Evolutionary conservation across 1,140 invertebrate genomes (phyloP), one percentile per base, ranked within the genome.

Genomic region (Trigoniulus corallinus): DNA sequence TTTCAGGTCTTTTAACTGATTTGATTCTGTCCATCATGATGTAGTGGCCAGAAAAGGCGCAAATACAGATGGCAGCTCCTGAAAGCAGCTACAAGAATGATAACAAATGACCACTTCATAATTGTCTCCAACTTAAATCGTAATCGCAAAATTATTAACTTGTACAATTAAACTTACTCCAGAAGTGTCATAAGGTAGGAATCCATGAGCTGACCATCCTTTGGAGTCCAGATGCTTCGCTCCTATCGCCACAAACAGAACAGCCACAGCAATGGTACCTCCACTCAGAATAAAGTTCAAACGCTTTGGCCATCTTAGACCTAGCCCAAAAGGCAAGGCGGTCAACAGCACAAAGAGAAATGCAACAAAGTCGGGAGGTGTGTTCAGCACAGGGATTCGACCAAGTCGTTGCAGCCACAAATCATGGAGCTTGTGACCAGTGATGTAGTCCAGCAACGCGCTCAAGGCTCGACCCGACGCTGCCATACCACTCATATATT

Each of bases 1-100:
- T 54, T 58, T 23, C 53, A 23, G n/a, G 62, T 56, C 44, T 59
- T 29, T 10, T 26, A 18, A 18, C 24, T 44, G 53, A 51, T 39
- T 54, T n/a, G 3, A 4, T 15, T 34, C n/a, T 7, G 48, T 22
- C 22, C 12, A 20, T 10, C 7, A 43, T 42, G 10, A n/a, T 4
- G 18, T 41, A 7, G n/a, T 43, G 10, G 47, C 47, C 18, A 4
- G 26, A 12, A 23, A 37, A 48, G 7, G 47, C 47, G 4, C 12
- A 37, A 12, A 29, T 48, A 20, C 27, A 48, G 18, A 48, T 23
- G 27, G 47, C 47, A 48, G 47, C 47, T 7, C 47, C 47, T 3
- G 24, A 20, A 3, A 48, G 37, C 20, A 48, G 37, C 47, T 48
- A 23, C 10, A 47, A 47, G 4, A 37, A 37, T 12, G 24, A 34